These are phyloP conservation scores for Venusia cambrica DNA, from an alignment of 2,888 invertebrate genomes.

Conservation along the genomic window DNA sequence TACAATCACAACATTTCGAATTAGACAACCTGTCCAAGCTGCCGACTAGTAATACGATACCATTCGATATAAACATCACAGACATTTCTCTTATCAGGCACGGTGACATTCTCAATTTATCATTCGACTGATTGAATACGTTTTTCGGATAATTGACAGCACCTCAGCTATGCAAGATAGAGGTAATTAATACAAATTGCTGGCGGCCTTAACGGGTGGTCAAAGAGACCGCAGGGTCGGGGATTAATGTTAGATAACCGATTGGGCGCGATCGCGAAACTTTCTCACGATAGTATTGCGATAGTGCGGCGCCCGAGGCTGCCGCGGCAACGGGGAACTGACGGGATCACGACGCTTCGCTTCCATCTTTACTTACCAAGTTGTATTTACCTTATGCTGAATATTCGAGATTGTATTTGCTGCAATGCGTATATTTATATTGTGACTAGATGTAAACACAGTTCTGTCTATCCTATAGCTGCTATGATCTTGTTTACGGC, in stretches of 20 bases:
- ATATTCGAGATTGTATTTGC: too few species aligned
- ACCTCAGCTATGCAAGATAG: slow-evolving; percentile 46
- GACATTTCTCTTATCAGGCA: slow-evolving; percentile 30
- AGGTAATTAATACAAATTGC: slow-evolving; percentile 68
- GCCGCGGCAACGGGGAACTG: slow-evolving; percentile 35
- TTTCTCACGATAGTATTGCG: slow-evolving; percentile 63
- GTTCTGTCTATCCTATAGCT: too few species aligned
- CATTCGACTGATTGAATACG: slow-evolving; percentile 30
- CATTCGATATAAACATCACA: slow-evolving; percentile 34
- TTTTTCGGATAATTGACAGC: slow-evolving; percentile 31
- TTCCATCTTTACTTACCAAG: slow-evolving; percentile 36
- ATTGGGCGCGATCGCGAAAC: slow-evolving; percentile 63
- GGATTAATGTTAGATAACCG: slow-evolving; percentile 60
- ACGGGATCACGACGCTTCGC: slow-evolving; percentile 40
- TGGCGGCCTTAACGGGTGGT: slow-evolving; percentile 53
- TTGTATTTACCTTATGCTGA: slow-evolving; percentile 33
- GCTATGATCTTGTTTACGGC: too few species aligned
- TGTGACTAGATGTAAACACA: too few species aligned
- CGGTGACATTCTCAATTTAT: slow-evolving; percentile 32
- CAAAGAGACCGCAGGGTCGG: slow-evolving; percentile 63
- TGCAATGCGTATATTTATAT: too few species aligned
- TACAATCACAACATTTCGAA: slow-evolving; percentile 50
- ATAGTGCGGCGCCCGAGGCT: slow-evolving; percentile 39
- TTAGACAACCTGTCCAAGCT: slow-evolving; percentile 44
- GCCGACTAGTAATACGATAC: slow-evolving; percentile 39